Percentiles rank a stretch among this genome's conserved stretches.
Conservation (phyloP, 1,140 invertebrate genomes). For the Zelostemma sp. region DNA sequence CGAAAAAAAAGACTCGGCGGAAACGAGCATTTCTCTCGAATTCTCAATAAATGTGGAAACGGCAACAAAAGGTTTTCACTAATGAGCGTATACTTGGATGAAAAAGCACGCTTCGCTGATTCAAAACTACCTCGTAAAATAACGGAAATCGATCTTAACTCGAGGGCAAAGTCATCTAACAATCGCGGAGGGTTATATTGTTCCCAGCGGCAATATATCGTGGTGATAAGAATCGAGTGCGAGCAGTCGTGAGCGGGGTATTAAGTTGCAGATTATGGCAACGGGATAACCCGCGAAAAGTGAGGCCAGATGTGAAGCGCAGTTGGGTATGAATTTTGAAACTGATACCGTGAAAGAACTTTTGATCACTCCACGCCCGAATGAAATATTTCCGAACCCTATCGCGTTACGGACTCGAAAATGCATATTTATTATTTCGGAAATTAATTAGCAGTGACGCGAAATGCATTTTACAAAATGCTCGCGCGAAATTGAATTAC, state of each 20-base stretch:
- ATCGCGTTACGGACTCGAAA: constrained; percentile 32
- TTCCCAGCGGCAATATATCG: constrained; percentile 46
- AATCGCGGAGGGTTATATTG: constrained; percentile 46
- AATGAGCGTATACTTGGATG: too few relatives aligned
- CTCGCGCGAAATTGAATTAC: too few relatives aligned
- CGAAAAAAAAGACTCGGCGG: too few relatives aligned
- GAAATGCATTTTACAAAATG: too few relatives aligned
- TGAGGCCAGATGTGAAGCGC: constrained; percentile 41
- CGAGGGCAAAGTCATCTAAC: constrained; percentile 29
- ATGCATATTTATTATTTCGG: constrained; percentile 1
- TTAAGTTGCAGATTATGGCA: constrained; percentile 49
- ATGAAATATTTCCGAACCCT: constrained; percentile 9
- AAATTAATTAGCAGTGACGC: constrained; percentile 9
- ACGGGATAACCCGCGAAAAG: constrained; percentile 39
- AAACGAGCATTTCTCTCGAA: too few relatives aligned
- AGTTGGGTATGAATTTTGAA: constrained; percentile 41
- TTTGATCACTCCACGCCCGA: constrained; percentile 37
- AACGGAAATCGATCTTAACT: constrained; percentile 32
- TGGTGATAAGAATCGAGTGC: constrained; percentile 50
- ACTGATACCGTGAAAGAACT: constrained; percentile 7
- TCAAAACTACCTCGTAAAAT: neutral
- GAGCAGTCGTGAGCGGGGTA: constrained; percentile 46
- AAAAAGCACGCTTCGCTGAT: neutral
- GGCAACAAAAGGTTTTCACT: too few relatives aligned
- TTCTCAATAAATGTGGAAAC: too few relatives aligned